phyloP scores from a whole-genome alignment of 2,888 invertebrate species.

The Hemistola chrysoprasaria region DNA sequence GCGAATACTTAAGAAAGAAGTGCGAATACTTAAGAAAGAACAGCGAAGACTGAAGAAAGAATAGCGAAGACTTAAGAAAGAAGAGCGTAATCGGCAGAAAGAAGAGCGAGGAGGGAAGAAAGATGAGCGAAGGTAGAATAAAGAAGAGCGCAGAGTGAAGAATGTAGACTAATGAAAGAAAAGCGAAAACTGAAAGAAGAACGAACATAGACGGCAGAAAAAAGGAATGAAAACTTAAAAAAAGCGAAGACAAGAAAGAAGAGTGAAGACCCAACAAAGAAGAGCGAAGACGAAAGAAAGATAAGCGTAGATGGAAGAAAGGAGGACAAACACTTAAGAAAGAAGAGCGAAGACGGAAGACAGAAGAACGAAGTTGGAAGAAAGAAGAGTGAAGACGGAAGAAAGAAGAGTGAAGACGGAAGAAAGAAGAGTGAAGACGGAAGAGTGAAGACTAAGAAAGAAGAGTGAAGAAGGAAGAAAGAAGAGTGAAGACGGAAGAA shows the following conservation, averaged over 20 bases:
- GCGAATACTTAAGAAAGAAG: constrained; percentile 1
- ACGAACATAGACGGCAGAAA: too few species aligned
- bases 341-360: constrained; percentile 16
- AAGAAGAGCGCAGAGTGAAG: constrained; percentile 1
- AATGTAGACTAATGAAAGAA: constrained; percentile 1
- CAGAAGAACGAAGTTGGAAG: constrained; percentile 9
- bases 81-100: constrained; percentile 12
- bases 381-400: constrained; percentile 10
- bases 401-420: constrained; percentile 2
- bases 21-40: constrained; percentile 6
- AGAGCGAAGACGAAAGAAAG: neutral
- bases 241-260: neutral
- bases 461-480: constrained; percentile 8
- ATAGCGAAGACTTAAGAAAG: constrained; percentile 6
- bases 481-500: neutral
- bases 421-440: constrained; percentile 15
- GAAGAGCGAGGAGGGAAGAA: constrained; percentile 4
- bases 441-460: constrained; percentile 5
- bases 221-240: constrained; percentile 4
- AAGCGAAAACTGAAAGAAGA: constrained; percentile 12
- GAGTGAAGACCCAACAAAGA: neutral
- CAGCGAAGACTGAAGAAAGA: constrained; percentile 15
- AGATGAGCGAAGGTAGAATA: constrained; percentile 10
- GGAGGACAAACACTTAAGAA: constrained; percentile 4
- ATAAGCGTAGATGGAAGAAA: neutral